Evolutionary conservation across 2,797 vertebrate species (phyloP).

Genomic region (Clarias laeviceps): DNA sequence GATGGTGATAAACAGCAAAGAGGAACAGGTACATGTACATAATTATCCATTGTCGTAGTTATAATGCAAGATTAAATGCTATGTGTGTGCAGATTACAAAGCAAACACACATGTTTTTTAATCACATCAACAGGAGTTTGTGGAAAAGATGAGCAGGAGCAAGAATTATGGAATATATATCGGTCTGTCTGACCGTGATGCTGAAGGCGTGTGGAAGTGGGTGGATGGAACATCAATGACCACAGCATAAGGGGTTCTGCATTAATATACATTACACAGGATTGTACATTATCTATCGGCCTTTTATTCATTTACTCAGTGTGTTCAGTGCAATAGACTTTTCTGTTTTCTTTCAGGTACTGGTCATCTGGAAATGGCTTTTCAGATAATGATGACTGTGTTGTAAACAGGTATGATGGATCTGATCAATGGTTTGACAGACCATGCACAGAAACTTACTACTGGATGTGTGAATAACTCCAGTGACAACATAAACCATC

Average conservation of each 20-base stretch:
- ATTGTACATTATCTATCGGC: neutral
- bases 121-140: neutral
- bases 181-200: neutral
- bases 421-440: neutral
- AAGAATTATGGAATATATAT: neutral
- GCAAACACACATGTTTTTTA: neutral
- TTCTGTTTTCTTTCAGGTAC: neutral
- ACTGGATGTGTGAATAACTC: neutral
- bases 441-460: neutral
- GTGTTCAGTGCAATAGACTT: neutral
- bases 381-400: neutral
- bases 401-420: neutral
- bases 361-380: neutral
- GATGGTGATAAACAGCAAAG: neutral
- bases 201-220: neutral
- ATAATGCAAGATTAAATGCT: neutral
- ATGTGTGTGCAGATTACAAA: neutral
- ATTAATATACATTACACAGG: neutral
- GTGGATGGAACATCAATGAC: conserved; percentile 8
- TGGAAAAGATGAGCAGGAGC: neutral
- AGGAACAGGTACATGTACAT: neutral
- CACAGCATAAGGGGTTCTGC: neutral
- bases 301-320: neutral
- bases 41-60: neutral
- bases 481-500: neutral